Conservation (phyloP, 2,113 vertebrate genomes). For the Osmerus eperlanus region DNA sequence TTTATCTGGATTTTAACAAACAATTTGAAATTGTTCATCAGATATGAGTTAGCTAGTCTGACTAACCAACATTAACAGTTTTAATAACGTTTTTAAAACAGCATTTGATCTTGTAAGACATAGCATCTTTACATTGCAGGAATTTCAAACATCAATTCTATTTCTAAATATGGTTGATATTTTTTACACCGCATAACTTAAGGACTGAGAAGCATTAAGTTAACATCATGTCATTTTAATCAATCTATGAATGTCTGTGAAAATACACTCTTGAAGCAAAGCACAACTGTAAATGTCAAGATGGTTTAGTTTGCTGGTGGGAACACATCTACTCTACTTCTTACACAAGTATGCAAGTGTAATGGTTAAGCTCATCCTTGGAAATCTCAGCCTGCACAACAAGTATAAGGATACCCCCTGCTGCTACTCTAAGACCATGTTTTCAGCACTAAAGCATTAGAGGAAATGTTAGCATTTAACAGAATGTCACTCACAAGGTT, state of each 20-base stretch:
- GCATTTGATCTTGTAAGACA: too few relatives aligned
- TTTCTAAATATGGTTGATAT: too few relatives aligned
- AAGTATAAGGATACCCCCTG: slow-evolving; percentile 43
- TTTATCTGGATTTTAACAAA: too few relatives aligned
- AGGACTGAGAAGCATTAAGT: neutral
- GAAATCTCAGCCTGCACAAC: slow-evolving; percentile 47
- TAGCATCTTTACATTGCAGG: too few relatives aligned
- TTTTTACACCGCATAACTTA: too few relatives aligned
- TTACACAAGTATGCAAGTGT: slow-evolving; percentile 18
- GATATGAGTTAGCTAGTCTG: too few relatives aligned
- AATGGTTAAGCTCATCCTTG: slow-evolving; percentile 39
- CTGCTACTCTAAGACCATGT: slow-evolving; percentile 51
- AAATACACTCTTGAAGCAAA: neutral
- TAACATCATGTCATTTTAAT: neutral
- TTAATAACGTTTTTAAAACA: too few relatives aligned
- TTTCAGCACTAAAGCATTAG: slow-evolving; percentile 53
- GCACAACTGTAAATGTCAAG: neutral
- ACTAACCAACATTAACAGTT: too few relatives aligned
- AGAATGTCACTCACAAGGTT: slow-evolving; percentile 77
- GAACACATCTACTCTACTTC: slow-evolving; percentile 2
- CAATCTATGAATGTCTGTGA: neutral
- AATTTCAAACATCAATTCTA: too few relatives aligned
- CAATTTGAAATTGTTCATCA: too few relatives aligned
- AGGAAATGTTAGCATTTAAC: slow-evolving; percentile 70
- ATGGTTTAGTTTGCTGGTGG: neutral